Evolutionary conservation across 2,113 vertebrate genomes (phyloP).

Genomic region (Clarias magur): DNA sequence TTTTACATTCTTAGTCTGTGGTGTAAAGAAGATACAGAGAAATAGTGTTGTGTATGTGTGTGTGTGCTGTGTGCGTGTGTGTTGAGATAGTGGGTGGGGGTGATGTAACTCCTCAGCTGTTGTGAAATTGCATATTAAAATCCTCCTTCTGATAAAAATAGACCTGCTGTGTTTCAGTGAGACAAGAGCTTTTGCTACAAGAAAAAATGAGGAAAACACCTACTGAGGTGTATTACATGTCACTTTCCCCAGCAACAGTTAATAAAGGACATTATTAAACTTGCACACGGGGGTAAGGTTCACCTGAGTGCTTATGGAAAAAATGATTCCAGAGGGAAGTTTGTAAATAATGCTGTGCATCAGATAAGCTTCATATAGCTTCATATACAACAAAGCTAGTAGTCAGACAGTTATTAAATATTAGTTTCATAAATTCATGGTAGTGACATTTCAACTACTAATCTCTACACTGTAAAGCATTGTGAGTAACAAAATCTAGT

Average conservation of each 20-base stretch:
- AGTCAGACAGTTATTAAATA: neutral
- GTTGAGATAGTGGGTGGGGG: neutral
- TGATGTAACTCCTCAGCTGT: slow-evolving; percentile 13
- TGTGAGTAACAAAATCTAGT: neutral
- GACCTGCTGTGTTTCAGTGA: slow-evolving; percentile 8
- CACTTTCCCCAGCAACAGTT: slow-evolving; percentile 4
- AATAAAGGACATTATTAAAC: slow-evolving; percentile 11
- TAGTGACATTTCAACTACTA: neutral
- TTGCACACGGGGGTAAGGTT: neutral
- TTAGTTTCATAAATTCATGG: neutral
- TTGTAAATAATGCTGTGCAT: neutral
- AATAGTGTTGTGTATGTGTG: neutral
- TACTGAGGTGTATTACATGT: slow-evolving; percentile 19
- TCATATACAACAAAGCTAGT: too few species aligned
- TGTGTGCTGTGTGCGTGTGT: neutral
- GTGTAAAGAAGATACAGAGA: too few species aligned
- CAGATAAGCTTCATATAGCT: neutral
- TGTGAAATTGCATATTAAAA: slow-evolving; percentile 29
- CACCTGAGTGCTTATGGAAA: neutral
- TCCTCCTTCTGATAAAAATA: slow-evolving; percentile 20
- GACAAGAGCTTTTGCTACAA: neutral
- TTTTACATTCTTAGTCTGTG: neutral
- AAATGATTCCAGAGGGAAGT: neutral
- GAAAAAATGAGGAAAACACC: slow-evolving; percentile 14
- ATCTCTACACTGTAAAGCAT: neutral